Evolutionary conservation across 2,888 invertebrate species (phyloP).

Genomic region (Cryptocheilus praepositus): DNA sequence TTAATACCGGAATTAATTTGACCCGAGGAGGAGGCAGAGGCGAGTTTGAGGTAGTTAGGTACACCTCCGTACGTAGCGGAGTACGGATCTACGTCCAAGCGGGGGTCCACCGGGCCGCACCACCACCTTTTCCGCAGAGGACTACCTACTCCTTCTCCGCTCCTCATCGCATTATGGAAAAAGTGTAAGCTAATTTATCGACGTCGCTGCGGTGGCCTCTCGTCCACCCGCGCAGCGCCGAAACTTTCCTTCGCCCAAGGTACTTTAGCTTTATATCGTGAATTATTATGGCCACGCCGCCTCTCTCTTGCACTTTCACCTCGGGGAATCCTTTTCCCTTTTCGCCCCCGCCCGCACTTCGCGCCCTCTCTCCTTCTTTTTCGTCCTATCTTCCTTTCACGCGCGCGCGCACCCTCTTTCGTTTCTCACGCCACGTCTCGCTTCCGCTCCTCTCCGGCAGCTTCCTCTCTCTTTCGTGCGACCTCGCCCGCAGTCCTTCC

Average conservation of each 20-base stretch:
- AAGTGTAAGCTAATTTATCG: conserved; percentile 69
- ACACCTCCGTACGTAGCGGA: conserved; percentile 46
- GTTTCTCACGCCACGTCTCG: background rate
- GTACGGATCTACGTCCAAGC: conserved; percentile 14
- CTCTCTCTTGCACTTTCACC: conserved; percentile 16
- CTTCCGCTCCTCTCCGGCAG: conserved; percentile 10
- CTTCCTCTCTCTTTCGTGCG: conserved; percentile 29
- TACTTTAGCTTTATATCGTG: conserved; percentile 67
- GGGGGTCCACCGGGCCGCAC: conserved; percentile 13
- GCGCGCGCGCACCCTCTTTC: conserved; percentile 9
- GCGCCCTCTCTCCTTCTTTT: background rate
- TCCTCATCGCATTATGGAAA: conserved; percentile 57
- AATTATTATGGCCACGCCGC: conserved; percentile 64
- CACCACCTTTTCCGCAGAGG: conserved; percentile 15
- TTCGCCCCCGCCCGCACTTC: conserved; percentile 22
- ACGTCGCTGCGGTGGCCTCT: conserved; percentile 41
- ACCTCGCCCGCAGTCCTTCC: conserved; percentile 22
- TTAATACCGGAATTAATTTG: conserved; percentile 76
- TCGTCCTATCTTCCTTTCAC: background rate
- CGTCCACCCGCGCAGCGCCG: conserved; percentile 22
- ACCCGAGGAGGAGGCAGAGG: conserved; percentile 63
- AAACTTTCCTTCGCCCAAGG: conserved; percentile 51
- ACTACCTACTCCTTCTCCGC: conserved; percentile 32
- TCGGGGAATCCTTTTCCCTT: conserved; percentile 6
- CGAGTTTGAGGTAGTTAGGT: conserved; percentile 60